These are phyloP conservation scores for Erythrocercus mccallii DNA, from an alignment of 2,113 vertebrate species.

Conservation along the genomic window DNA sequence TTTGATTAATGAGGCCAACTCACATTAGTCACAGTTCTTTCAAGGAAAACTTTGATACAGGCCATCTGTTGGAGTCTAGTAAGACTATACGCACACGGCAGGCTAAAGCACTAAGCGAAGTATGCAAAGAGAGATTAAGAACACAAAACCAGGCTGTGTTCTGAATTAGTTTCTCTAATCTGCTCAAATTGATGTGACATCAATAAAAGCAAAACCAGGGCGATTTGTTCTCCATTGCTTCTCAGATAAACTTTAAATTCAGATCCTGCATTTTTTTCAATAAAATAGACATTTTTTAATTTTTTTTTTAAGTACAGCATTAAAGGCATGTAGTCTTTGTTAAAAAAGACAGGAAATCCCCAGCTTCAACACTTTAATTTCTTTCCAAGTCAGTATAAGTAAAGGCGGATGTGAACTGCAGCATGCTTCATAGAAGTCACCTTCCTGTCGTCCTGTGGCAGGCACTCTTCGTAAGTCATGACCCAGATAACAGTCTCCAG, in stretches of 20 bases:
- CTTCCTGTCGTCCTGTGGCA: neutral
- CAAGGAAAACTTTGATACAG: conserved; percentile 20
- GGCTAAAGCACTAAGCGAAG: neutral
- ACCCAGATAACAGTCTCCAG: neutral
- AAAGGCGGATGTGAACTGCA: fast-evolving
- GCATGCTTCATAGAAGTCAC: neutral
- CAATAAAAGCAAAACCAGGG: neutral
- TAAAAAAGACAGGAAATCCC: neutral
- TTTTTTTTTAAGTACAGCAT: neutral
- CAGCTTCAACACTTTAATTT: neutral
- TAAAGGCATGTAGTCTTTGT: neutral
- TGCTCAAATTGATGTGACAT: neutral
- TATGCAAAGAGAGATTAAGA: neutral
- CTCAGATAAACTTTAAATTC: neutral
- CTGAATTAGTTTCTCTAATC: conserved; percentile 4
- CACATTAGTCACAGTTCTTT: conserved; percentile 46
- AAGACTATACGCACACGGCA: neutral
- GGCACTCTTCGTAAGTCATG: neutral
- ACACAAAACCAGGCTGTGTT: neutral
- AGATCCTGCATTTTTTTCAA: neutral
- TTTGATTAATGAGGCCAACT: conserved; percentile 12
- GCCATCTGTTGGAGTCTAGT: conserved; percentile 24
- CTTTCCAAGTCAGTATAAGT: neutral
- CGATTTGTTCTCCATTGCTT: neutral
- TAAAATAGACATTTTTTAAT: too few relatives aligned